A percentile compares a stretch with the other conserved stretches of the same genome.
phyloP scores from a whole-genome alignment of 2,888 invertebrate genomes.

The Chymomyza fuscimana region DNA sequence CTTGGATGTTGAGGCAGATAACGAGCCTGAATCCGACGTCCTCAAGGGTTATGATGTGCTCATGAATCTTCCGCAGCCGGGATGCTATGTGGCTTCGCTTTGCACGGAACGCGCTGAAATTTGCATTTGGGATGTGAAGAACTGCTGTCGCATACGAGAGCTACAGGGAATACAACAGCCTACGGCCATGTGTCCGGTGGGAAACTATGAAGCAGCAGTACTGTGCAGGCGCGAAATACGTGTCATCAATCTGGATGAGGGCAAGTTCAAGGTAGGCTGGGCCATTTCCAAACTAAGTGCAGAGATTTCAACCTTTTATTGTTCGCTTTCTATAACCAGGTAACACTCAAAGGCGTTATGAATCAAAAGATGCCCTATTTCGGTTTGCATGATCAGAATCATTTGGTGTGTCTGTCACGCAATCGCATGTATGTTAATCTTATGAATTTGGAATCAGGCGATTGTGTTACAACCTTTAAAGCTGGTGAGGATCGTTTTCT shows the following conservation, averaged over 20 bases:
- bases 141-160: conserved; percentile 84
- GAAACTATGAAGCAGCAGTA: conserved; percentile 88
- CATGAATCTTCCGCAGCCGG: conserved; percentile 80
- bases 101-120: conserved; percentile 88
- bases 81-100: conserved; percentile 87
- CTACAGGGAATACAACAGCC: conserved; percentile 88
- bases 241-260: conserved; percentile 89
- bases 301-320: conserved; percentile 1
- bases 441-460: conserved; percentile 89
- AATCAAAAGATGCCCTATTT: conserved; percentile 96
- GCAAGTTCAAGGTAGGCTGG: conserved; percentile 79
- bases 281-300: not conserved
- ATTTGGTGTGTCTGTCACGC: conserved; percentile 88
- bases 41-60: conserved; percentile 79
- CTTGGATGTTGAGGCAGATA: conserved; percentile 64
- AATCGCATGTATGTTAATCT: conserved; percentile 95
- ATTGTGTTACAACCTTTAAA: conserved; percentile 87
- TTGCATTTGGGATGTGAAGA: conserved; percentile 89
- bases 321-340: conserved; percentile 76
- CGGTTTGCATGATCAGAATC: conserved; percentile 89
- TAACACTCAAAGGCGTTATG: conserved; percentile 91
- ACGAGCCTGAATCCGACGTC: not conserved
- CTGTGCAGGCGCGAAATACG: conserved; percentile 90
- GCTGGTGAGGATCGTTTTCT: conserved; percentile 94
- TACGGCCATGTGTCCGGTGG: conserved; percentile 88